Base-by-base conservation (phyloP, 2,888 invertebrate species). In the Phyllotreta cruciferae region DNA sequence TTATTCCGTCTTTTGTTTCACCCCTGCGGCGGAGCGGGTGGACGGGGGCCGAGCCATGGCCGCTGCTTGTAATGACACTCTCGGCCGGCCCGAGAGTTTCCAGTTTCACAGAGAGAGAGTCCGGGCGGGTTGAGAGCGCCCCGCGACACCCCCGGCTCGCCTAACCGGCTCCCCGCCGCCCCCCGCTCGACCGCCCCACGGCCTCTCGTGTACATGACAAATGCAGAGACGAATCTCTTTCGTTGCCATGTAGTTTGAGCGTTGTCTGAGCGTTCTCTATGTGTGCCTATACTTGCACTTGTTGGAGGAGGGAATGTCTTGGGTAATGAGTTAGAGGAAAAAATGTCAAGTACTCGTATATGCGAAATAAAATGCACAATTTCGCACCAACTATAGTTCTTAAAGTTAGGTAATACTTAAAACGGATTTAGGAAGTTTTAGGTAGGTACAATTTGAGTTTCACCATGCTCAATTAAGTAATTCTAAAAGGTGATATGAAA, bases 1-100 rank as follows among this genome's bases (percentile, higher is more conserved):
- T 81, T 81, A 81, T 81, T 80, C 81, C 77, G 80, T 80, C 81
- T 81, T 81, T 81, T 81, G 81, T 81, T 81, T 81, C 80, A 78
- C 78, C 78, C 75, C 71, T 72, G 67, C 67, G 67, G 68, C 56
- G 67, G 71, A 70, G 74, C 68, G 72, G 70, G 73, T 70, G 71
- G 72, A 69, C 71, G 70, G 64, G 70, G 70, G 77, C 77, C 76
- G 50, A 60, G 76, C 76, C 74, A 80, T 80, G 79, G 80, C 80
- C 79, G 80, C 80, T 79, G 79, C 78, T 79, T 78, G 78, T 80
- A 80, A 79, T 80, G 79, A 80, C 80, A 80, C 80, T 79, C 78
- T 79, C 79, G 79, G 79, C 75, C 78, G 74, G 76, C 74, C 76
- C 75, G 73, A 24, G 24, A 77, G 76, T 77, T 77, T 73, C 76